Percentiles rank a stretch among this genome's conserved stretches.
Evolutionary conservation across 2,888 invertebrate species (phyloP).

Genomic region (Smittia sp.): DNA sequence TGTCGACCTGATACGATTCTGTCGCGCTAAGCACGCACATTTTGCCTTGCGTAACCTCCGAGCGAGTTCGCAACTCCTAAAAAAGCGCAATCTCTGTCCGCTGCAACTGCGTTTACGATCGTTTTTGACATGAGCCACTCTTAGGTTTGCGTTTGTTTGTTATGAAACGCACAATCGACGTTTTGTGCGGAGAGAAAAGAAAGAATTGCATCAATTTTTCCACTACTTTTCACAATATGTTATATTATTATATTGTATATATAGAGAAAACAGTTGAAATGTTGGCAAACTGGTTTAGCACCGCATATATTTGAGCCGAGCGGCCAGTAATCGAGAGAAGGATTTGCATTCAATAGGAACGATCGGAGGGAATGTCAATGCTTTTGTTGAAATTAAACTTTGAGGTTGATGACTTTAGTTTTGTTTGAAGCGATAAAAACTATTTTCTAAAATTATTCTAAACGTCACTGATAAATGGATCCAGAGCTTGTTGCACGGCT

Average conservation of each 20-base stretch:
- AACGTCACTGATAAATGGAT: not conserved
- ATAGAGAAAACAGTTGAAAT: conserved; percentile 27
- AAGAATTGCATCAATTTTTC: conserved; percentile 23
- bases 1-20: not conserved
- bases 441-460: too few relatives aligned
- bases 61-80: not conserved
- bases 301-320: conserved; percentile 5
- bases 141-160: not conserved
- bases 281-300: conserved; percentile 25
- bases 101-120: not conserved
- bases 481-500: not conserved
- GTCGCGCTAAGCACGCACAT: not conserved
- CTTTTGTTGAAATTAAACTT: not conserved
- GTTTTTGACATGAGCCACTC: not conserved
- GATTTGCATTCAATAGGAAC: conserved; percentile 18
- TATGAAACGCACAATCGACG: conserved; percentile 18
- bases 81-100: not conserved
- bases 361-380: not conserved
- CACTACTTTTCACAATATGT: conserved; percentile 16
- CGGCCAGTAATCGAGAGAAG: conserved; percentile 3
- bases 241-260: conserved; percentile 6
- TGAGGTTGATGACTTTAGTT: too few relatives aligned
- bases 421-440: too few relatives aligned
- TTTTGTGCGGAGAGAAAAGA: conserved; percentile 9
- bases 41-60: not conserved